A percentile compares a stretch with the other conserved stretches of the same genome.
These are phyloP conservation scores for Eurytoma californica DNA, from an alignment of 2,888 invertebrate genomes.

Conservation along the genomic window DNA sequence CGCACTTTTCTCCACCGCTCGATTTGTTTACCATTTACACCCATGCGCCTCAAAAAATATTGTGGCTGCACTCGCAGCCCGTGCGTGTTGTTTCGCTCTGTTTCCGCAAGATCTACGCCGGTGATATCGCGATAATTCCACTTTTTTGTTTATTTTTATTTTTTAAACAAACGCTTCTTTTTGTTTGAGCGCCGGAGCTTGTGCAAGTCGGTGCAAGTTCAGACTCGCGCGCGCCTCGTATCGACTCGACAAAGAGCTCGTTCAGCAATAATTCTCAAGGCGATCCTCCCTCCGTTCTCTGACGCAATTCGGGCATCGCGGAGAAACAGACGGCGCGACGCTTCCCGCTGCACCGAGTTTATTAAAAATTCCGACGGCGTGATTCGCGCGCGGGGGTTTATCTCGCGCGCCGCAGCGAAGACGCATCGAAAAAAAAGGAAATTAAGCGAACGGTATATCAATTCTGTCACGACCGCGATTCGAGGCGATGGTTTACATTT, in stretches of 20 bases:
- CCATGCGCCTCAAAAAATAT: neutral
- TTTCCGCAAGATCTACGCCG: neutral
- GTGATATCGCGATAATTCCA: neutral
- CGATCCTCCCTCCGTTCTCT: neutral
- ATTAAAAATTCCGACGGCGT: no score
- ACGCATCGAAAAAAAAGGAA: neutral
- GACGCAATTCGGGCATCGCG: neutral
- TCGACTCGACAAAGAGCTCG: neutral
- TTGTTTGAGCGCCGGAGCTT: neutral
- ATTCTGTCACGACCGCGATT: constrained; percentile 10
- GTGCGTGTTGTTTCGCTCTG: neutral
- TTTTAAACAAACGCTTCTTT: neutral
- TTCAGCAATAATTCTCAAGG: neutral
- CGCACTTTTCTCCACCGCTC: constrained; percentile 11
- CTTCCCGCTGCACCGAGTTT: no score
- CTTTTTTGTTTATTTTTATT: neutral
- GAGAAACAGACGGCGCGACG: neutral
- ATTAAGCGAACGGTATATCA: constrained; percentile 11
- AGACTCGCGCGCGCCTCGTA: neutral
- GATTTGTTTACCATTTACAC: constrained; percentile 37
- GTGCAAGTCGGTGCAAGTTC: neutral
- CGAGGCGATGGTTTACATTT: constrained; percentile 14
- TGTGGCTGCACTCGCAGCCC: neutral
- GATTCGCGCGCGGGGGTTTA: neutral
- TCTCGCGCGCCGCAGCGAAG: neutral